A percentile compares a stretch with the other conserved stretches of the same genome.
Conservation (phyloP, 2,888 invertebrate genomes). For the Abrostola triplasia region DNA sequence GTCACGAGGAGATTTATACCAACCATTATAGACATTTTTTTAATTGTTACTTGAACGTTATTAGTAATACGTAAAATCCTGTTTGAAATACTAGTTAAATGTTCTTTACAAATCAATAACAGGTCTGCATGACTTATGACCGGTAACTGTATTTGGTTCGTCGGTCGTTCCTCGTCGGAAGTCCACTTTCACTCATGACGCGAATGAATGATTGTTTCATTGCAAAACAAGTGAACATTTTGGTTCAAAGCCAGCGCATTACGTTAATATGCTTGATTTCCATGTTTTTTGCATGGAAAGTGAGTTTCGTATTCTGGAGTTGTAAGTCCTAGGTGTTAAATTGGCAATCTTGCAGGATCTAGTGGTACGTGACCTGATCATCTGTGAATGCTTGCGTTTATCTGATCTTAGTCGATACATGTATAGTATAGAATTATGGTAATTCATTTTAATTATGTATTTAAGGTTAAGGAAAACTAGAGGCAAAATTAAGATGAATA, state of each 20-base stretch:
- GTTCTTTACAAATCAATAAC: conserved; percentile 10
- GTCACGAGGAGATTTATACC: too few species aligned
- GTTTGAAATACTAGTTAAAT: neutral
- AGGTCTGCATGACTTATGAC: conserved; percentile 15
- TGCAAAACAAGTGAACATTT: conserved; percentile 32
- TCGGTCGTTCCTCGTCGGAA: conserved; percentile 26
- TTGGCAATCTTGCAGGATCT: conserved; percentile 34
- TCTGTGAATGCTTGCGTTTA: conserved; percentile 4
- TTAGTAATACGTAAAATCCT: neutral
- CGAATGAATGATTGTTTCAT: conserved; percentile 44
- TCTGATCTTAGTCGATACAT: too few species aligned
- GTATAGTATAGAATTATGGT: too few species aligned
- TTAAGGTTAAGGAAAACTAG: too few species aligned
- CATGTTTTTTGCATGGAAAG: conserved; percentile 14
- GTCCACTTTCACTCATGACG: conserved; percentile 47
- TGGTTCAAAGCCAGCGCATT: conserved; percentile 23
- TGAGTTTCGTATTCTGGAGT: conserved; percentile 3
- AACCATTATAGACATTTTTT: too few species aligned
- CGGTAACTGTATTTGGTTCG: conserved; percentile 23
- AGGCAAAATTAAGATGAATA: too few species aligned
- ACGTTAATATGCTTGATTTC: conserved; percentile 6
- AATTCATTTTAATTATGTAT: too few species aligned
- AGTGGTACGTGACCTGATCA: neutral
- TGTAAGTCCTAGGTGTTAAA: conserved; percentile 7
- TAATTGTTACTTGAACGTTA: too few species aligned